Base-by-base conservation (phyloP, 2,113 vertebrate genomes). In the Connochaetes taurinus region DNA sequence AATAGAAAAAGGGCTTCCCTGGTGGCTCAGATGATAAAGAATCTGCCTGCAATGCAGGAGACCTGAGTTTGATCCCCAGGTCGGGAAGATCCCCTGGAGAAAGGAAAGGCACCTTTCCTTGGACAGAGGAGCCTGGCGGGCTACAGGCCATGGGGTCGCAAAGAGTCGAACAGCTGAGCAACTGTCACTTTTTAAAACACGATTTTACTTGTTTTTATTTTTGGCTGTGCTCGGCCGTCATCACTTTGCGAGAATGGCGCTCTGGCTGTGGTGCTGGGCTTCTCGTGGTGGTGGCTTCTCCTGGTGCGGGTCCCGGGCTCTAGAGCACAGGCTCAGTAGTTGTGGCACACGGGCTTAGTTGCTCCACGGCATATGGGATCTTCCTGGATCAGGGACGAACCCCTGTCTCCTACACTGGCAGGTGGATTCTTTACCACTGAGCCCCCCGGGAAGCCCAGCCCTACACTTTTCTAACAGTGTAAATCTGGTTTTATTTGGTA, bases 271-370 rank as follows among this genome's bases (percentile, higher is more conserved):
- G 7, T 19, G 33, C 7, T n/a, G 62, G 62, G 33, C 33, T 67
- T 19, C 62, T 7, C 15, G 15, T 9, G 2, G 7, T 1, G 3
- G 62, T 17, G 15, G 67, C n/a, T 36, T 21, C n/a, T 25, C n/a
- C 33, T n/a, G 10, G 10, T 71, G 19, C 0, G 10, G 67, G 5
- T 2, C 5, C 9, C 10, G 0, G n/a, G n/a, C 67, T 23, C 62
- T 8, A 2, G 62, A 17, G 31, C 62, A 64, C 31, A n/a, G 62
- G 62, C 62, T 19, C 33, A 3, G 67, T 25, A 6, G 10, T 23
- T 74, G 67, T 13, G 67, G 67, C 19, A 1, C 0, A 0, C 1
- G 21, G 10, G 10, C 67, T 23, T 23, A 71, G 67, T 6, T 71
- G 67, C n/a, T 23, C n/a, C n/a, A 2, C 0, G 17, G n/a, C 67